These are phyloP conservation scores for Drosophila anomalipes DNA, from an alignment of 2,888 invertebrate species.

Conservation along the genomic window DNA sequence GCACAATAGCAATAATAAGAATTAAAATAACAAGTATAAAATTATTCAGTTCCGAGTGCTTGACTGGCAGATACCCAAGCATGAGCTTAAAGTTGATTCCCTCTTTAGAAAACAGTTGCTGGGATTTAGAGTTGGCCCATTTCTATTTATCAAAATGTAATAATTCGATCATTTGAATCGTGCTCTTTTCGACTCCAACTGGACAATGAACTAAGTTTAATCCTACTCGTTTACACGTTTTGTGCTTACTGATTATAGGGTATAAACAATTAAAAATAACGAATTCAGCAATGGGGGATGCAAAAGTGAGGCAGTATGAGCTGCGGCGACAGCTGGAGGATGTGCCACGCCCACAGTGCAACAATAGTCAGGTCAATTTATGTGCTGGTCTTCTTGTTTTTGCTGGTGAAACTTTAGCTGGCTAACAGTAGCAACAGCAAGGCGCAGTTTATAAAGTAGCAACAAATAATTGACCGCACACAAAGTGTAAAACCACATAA, in stretches of 20 bases:
- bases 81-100: background rate
- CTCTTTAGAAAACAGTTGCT: background rate
- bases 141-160: background rate
- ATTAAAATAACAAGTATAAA: conserved; percentile 24
- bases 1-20: conserved; percentile 36
- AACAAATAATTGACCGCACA: conserved; percentile 73
- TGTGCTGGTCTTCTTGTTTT: conserved; percentile 23
- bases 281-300: background rate
- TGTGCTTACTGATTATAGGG: background rate
- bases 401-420: conserved; percentile 33
- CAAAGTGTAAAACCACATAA: conserved; percentile 2
- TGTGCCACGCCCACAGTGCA: conserved; percentile 23
- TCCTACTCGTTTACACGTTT: background rate
- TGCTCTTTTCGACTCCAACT: background rate
- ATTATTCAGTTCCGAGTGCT: background rate
- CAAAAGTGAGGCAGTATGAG: background rate
- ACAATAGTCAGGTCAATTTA: conserved; percentile 44
- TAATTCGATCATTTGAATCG: background rate
- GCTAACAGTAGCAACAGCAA: conserved; percentile 32
- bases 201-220: background rate
- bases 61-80: conserved; percentile 9
- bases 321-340: background rate
- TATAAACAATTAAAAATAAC: conserved; percentile 14
- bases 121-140: background rate
- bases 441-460: conserved; percentile 71